Evolutionary conservation across 1,140 invertebrate species (phyloP), one percentile per base, ranked within the genome.

Genomic region (Aphidius ervi): DNA sequence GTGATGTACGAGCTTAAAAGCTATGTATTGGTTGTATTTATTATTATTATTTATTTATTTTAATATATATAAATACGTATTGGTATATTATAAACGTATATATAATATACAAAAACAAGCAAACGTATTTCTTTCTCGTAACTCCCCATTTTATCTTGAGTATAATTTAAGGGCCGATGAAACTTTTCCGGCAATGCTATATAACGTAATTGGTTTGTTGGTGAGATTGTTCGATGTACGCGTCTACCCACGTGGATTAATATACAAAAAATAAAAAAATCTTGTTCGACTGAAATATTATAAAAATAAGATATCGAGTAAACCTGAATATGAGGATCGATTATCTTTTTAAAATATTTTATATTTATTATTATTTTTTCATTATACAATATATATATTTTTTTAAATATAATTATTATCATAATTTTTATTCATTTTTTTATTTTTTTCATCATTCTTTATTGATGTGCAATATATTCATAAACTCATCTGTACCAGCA

Each of bases 1-100:
- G 69, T 78, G 76, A 78, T 77, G 73, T 78, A 78, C 71, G 75
- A 77, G 76, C 75, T 78, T 78, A 76, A 78, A 78, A 77, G 74
- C 74, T 50, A 16, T 16, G 10, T 37, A 9, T 56, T 53, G 37
- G n/a, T 23, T 37, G 37, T 37, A 49, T 37, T 41, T 20, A 39
- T 37, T 58, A 16, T n/a, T 40, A 39, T 42, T 37, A 56, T 56
- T 16, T 16, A 16, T 16, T 16, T 16, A 16, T 16, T 16, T 16
- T 16, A 16, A 43, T 43, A 54, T n/a, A 55, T 40, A 48, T 37
- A 47, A 39, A 46, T 16, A 47, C 31, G 40, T 41, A 9, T 6
- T 23, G 46, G 20, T 23, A 16, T 41, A 42, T 46, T 8, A 5
- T 55, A 45, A 7, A 10, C 10, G 9, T 43, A 43, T 43, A 43